A percentile compares a stretch with the other conserved stretches of the same genome.
Conservation (phyloP, 2,888 invertebrate genomes). For the Timandra comae region DNA sequence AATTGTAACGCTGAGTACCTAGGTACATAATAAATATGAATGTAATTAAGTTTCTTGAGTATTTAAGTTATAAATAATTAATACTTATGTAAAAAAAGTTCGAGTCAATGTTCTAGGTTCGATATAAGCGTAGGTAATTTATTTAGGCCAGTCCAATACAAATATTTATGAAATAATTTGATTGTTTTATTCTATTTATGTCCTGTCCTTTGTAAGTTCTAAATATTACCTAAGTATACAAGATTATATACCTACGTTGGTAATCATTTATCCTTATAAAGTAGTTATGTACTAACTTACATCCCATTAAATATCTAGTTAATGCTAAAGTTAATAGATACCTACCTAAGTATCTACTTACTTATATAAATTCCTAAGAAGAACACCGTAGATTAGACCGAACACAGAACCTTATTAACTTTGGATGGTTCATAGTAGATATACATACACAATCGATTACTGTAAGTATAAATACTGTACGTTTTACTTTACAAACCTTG, state of each 20-base stretch:
- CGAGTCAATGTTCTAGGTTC: conserved; percentile 42
- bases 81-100: conserved; percentile 24
- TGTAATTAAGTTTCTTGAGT: conserved; percentile 1
- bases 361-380: too few species aligned
- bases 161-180: background rate
- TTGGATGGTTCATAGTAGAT: too few species aligned
- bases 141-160: conserved; percentile 55
- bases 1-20: background rate
- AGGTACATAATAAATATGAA: conserved; percentile 4
- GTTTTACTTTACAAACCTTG: too few species aligned
- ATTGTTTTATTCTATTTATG: background rate
- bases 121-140: conserved; percentile 52
- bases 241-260: background rate
- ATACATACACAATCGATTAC: too few species aligned
- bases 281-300: too few species aligned
- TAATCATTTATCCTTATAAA: background rate
- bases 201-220: too few species aligned
- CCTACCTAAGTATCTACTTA: too few species aligned
- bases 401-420: too few species aligned
- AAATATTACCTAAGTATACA: background rate
- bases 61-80: conserved; percentile 4
- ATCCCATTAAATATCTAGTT: conserved; percentile 11
- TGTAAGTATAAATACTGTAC: too few species aligned
- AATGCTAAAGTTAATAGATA: conserved; percentile 27
- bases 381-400: too few species aligned